A percentile compares a stretch with the other conserved stretches of the same genome.
Conservation (phyloP, 2,797 vertebrate species). For the Dendrocincla fuliginosa region DNA sequence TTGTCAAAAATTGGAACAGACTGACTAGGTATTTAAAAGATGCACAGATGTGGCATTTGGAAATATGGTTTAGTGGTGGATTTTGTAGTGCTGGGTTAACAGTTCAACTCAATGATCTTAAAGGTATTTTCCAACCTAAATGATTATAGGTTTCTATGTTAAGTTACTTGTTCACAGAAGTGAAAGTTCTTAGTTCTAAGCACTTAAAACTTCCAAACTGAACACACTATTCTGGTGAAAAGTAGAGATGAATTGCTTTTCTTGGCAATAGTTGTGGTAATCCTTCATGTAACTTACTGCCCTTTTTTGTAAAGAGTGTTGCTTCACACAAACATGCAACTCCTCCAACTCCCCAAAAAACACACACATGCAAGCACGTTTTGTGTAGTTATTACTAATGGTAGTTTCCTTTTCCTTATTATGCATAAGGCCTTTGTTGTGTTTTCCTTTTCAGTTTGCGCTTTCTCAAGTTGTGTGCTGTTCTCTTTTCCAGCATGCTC, state of each 20-base stretch:
- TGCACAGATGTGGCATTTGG: no score
- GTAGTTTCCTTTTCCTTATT: not conserved
- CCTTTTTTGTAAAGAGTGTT: not conserved
- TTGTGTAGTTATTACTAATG: not conserved
- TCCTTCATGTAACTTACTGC: not conserved
- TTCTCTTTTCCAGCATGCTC: conserved; percentile 82
- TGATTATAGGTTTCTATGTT: not conserved
- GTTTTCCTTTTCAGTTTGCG: not conserved
- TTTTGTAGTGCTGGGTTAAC: not conserved
- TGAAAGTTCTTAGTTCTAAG: not conserved
- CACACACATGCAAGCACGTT: fast-evolving
- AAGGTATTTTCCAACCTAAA: not conserved
- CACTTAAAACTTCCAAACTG: not conserved
- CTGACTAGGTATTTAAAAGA: not conserved
- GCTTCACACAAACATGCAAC: fast-evolving
- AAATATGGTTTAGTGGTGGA: not conserved
- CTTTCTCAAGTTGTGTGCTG: not conserved
- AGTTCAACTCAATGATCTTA: not conserved
- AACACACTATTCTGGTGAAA: not conserved
- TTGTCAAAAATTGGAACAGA: not conserved
- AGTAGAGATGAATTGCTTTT: not conserved
- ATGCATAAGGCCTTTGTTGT: not conserved
- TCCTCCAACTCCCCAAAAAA: no score
- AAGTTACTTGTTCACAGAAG: not conserved
- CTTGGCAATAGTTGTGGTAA: not conserved